Conservation (phyloP, 2,797 vertebrate species). For the Octomys mimax region DNA sequence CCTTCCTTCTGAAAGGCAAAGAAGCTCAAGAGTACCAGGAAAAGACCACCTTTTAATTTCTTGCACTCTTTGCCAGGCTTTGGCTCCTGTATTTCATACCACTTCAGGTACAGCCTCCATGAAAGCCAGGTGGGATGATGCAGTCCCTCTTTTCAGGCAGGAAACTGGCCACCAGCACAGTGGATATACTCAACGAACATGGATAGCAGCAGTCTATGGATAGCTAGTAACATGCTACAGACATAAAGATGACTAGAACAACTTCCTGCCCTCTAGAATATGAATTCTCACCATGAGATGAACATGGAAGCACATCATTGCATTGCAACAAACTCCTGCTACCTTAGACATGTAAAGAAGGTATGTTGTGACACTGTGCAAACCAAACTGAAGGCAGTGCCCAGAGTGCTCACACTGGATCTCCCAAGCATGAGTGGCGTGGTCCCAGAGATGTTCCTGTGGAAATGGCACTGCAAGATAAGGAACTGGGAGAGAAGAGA, state of each 20-base stretch:
- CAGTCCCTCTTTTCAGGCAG: neutral
- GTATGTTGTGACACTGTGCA: neutral
- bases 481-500: neutral
- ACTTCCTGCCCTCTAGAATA: neutral
- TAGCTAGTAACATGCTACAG: neutral
- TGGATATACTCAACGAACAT: neutral
- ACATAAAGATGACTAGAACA: neutral
- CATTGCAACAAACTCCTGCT: neutral
- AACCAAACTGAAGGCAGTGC: rapidly evolving
- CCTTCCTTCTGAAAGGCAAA: neutral
- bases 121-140: neutral
- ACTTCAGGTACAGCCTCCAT: rapidly evolving
- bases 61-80: neutral
- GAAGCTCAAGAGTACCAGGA: too few species aligned
- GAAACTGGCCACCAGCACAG: neutral
- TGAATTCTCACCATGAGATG: neutral
- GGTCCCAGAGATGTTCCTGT: neutral
- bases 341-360: neutral
- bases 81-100: neutral
- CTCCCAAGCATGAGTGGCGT: neutral
- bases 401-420: neutral
- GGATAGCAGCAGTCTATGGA: neutral
- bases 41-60: neutral
- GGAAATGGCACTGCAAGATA: neutral
- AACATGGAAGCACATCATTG: neutral